phyloP scores from a whole-genome alignment of 1,140 invertebrate species.

The Anoplophora glabripennis region DNA sequence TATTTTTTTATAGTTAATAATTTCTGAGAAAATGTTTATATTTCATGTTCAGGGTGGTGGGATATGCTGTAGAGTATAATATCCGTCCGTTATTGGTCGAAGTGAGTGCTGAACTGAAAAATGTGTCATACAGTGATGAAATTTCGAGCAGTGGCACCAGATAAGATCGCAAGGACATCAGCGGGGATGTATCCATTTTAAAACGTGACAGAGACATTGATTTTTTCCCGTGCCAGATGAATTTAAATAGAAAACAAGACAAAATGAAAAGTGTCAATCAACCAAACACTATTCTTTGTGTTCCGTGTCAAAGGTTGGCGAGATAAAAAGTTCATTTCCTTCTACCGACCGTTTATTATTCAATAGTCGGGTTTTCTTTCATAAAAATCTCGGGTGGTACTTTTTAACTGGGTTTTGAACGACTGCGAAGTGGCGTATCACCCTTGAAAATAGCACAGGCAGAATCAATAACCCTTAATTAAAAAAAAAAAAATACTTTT shows the following conservation, averaged over 20 bases:
- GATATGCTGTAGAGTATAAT: too few species aligned
- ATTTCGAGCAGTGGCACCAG: too few species aligned
- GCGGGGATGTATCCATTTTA: conserved; percentile 19
- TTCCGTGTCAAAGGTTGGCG: conserved; percentile 28
- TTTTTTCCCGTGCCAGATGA: conserved; percentile 30
- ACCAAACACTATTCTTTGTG: conserved; percentile 28
- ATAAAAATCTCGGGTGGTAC: neutral
- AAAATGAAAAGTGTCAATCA: conserved; percentile 40
- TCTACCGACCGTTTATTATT: conserved; percentile 36
- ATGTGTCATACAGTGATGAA: too few species aligned
- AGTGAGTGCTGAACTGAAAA: too few species aligned
- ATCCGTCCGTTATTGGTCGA: too few species aligned
- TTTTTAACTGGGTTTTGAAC: neutral
- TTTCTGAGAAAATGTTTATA: too few species aligned
- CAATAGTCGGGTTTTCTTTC: conserved; percentile 5
- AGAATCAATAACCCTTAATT: too few species aligned
- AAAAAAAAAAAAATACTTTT: too few species aligned
- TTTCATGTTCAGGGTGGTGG: too few species aligned
- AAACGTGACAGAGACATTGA: conserved; percentile 27
- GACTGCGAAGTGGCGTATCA: too few species aligned
- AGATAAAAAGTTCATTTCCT: conserved; percentile 43
- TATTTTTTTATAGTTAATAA: too few species aligned
- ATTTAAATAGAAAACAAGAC: conserved; percentile 23
- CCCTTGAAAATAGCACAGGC: too few species aligned
- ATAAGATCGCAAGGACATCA: neutral